Conservation (phyloP, 2,113 vertebrate species). For the Indicator indicator region DNA sequence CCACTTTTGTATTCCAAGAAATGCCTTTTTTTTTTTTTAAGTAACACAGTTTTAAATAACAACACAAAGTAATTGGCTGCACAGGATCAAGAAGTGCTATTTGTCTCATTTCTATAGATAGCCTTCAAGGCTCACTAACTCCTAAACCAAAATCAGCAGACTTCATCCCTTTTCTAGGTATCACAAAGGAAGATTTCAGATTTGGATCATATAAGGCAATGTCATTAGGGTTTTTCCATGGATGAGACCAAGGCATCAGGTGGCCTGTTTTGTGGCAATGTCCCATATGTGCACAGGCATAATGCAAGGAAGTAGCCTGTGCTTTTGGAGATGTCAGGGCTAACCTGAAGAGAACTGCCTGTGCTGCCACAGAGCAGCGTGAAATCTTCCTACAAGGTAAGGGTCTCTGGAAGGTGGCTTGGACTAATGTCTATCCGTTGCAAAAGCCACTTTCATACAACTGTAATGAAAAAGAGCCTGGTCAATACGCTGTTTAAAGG, state of each 20-base stretch:
- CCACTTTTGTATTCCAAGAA: neutral
- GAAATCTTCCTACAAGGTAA: neutral
- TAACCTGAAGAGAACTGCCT: neutral
- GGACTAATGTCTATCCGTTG: no score
- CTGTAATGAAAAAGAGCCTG: neutral
- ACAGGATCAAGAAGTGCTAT: neutral
- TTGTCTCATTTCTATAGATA: neutral
- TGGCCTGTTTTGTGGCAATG: neutral
- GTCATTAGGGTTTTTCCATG: neutral
- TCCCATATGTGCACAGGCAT: rapidly evolving
- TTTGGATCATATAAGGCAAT: neutral
- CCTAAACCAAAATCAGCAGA: neutral
- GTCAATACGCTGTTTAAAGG: neutral
- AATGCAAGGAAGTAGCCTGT: neutral
- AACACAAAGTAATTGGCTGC: neutral
- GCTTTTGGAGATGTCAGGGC: neutral
- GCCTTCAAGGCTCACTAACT: neutral
- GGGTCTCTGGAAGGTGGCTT: neutral
- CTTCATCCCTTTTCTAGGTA: neutral
- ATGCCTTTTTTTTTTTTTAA: neutral
- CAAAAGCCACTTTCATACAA: neutral
- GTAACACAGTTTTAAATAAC: neutral
- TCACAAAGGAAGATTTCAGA: neutral
- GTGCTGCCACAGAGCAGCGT: neutral
- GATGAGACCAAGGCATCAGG: neutral